Evolutionary conservation across 2,888 invertebrate genomes (phyloP).

Genomic region (Priocnemis perturbator): DNA sequence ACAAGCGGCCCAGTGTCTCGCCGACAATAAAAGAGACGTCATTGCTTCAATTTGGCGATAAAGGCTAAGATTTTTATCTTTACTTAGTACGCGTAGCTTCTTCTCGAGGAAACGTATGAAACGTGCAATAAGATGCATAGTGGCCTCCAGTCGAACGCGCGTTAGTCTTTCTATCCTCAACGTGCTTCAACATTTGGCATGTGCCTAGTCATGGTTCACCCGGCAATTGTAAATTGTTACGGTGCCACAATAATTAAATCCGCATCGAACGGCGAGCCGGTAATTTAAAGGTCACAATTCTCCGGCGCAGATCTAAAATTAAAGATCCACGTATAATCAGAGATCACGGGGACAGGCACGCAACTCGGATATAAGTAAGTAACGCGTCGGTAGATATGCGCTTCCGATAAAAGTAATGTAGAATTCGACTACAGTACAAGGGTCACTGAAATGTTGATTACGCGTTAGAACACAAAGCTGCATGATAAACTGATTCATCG

Average conservation of each 20-base stretch:
- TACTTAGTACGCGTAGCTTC: neutral
- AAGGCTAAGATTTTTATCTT: no score
- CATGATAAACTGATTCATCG: no score
- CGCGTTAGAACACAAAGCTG: neutral
- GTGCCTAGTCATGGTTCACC: no score
- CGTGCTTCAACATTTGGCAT: no score
- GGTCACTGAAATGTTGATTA: slow-evolving; percentile 19
- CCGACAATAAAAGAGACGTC: no score
- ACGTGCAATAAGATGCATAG: no score
- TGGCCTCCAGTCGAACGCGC: no score
- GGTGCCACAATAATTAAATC: slow-evolving; percentile 10
- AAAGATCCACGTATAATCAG: no score
- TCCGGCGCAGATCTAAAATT: neutral
- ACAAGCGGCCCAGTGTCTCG: no score
- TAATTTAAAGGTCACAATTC: slow-evolving; percentile 22
- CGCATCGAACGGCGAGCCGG: neutral
- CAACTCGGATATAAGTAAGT: slow-evolving; percentile 5
- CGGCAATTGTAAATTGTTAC: neutral
- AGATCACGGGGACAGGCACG: no score
- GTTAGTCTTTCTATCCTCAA: neutral
- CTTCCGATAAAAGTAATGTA: slow-evolving; percentile 11
- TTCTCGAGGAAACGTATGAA: neutral
- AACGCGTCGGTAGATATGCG: neutral
- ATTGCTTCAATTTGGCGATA: no score
- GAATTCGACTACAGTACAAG: slow-evolving; percentile 16